Evolutionary conservation across 2,797 vertebrate genomes (phyloP), one percentile per base, ranked within the genome.

Genomic region (Lophotriccus pileatus): DNA sequence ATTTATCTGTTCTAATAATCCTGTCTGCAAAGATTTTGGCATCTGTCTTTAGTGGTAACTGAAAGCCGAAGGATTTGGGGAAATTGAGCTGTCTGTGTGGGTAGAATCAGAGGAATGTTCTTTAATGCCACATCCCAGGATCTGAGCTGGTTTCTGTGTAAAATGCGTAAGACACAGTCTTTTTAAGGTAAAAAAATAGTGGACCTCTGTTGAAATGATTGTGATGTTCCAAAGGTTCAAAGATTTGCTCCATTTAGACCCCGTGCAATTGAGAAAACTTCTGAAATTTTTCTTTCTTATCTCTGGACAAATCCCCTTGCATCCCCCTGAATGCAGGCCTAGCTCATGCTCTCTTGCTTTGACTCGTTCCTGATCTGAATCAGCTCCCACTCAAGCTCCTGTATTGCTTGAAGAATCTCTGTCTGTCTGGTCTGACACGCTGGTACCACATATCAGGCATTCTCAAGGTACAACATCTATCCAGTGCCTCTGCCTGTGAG

Each of bases 1-100:
- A 1, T 88, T 91, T 91, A 82, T 32, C 32, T 83, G n/a, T 70
- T 93, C 81, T 79, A 84, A 74, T 91, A 86, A 53, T 75, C 49
- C 32, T 84, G 37, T 84, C 70, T 95, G 52, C 37, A 78, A 82
- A 94, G 85, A 74, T 89, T 88, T 82, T 93, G 60, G 84, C 66
- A 82, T 91, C 37, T 53, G 37, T 67, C 93, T 93, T 90, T 56
- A 87, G 74, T 77, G 74, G 80, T 76, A 90, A 74, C 59, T 84
- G 83, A 84, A 94, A 93, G 55, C 74, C 74, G 67, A 91, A 90
- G 77, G 25, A 60, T 69, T 94, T 74, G 9, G 58, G 70, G 62
- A 94, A 93, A 87, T 50, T 15, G 59, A 84, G 44, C 79, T 87
- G 78, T 72, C 73, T 93, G 60, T 84, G 56, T 87, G 83, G 52